phyloP scores from a whole-genome alignment of 2,888 invertebrate genomes.

The Drosophila nigricruria region DNA sequence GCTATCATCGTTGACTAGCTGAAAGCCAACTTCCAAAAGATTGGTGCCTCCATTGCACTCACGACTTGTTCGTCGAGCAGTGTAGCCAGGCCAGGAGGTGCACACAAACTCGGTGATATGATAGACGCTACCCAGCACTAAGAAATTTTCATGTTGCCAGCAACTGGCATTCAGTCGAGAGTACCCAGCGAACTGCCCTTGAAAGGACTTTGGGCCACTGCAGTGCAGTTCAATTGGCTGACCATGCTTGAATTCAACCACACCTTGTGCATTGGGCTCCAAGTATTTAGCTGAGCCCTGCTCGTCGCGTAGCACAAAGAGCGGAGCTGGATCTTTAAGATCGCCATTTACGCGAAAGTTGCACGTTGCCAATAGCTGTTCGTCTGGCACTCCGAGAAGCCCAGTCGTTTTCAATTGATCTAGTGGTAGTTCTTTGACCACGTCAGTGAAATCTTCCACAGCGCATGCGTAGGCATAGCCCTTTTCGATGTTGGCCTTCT shows the following conservation, averaged over 20 bases:
- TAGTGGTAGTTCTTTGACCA: conserved; percentile 60
- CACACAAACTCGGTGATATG: conserved; percentile 83
- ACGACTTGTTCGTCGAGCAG: conserved; percentile 73
- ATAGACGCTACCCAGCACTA: conserved; percentile 64
- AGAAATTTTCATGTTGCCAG: conserved; percentile 67
- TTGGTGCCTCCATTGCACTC: conserved; percentile 80
- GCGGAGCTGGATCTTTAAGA: conserved; percentile 86
- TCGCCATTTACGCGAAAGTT: conserved; percentile 67
- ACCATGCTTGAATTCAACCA: conserved; percentile 52
- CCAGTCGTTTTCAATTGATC: conserved; percentile 57
- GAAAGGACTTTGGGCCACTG: conserved; percentile 48
- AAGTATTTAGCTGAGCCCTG: conserved; percentile 45
- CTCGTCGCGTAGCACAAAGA: conserved; percentile 85
- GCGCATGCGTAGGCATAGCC: conserved; percentile 74
- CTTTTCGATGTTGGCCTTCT: conserved; percentile 41
- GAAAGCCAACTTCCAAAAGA: conserved; percentile 84
- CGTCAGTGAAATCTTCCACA: conserved; percentile 63
- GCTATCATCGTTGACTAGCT: conserved; percentile 26
- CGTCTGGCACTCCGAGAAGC: conserved; percentile 44
- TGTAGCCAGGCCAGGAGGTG: conserved; percentile 71
- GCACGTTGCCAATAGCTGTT: conserved; percentile 20
- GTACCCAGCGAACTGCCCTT: conserved; percentile 53
- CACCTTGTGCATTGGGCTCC: conserved; percentile 61
- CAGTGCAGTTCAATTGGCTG: conserved; percentile 63
- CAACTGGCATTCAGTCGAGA: conserved; percentile 74